phyloP scores from a whole-genome alignment of 2,797 vertebrate genomes.

The Staurois parvus region DNA sequence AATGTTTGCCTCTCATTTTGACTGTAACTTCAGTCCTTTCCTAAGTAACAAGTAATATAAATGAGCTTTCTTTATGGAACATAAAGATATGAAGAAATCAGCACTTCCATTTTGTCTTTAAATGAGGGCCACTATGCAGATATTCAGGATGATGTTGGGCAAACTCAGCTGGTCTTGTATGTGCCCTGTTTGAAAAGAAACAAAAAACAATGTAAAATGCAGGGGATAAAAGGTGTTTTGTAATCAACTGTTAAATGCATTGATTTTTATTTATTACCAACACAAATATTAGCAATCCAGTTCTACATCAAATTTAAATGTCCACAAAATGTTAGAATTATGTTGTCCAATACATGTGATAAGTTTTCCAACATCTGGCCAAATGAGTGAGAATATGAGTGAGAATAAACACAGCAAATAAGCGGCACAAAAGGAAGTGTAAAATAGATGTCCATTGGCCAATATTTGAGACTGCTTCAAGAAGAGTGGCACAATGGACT shows the following conservation, averaged over 20 bases:
- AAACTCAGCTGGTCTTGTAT: background rate
- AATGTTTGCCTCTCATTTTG: background rate
- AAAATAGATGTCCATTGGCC: too few species aligned
- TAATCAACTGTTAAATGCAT: background rate
- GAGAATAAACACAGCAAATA: background rate
- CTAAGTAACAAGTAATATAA: background rate
- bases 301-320: too few species aligned
- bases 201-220: background rate
- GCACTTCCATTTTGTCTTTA: background rate
- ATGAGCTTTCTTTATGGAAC: background rate
- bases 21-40: conserved; percentile 1
- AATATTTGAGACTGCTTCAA: too few species aligned
- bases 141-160: background rate
- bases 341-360: background rate
- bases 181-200: background rate
- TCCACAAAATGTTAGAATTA: background rate
- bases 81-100: background rate
- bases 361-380: background rate
- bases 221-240: background rate
- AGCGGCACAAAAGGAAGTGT: background rate
- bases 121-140: background rate
- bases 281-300: background rate
- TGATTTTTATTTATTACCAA: background rate
- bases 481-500: too few species aligned
- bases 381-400: background rate